A percentile compares a stretch with the other conserved stretches of the same genome.
These are phyloP conservation scores for Theropithecus gelada DNA, from an alignment of 2,113 vertebrate species.

Conservation along the genomic window DNA sequence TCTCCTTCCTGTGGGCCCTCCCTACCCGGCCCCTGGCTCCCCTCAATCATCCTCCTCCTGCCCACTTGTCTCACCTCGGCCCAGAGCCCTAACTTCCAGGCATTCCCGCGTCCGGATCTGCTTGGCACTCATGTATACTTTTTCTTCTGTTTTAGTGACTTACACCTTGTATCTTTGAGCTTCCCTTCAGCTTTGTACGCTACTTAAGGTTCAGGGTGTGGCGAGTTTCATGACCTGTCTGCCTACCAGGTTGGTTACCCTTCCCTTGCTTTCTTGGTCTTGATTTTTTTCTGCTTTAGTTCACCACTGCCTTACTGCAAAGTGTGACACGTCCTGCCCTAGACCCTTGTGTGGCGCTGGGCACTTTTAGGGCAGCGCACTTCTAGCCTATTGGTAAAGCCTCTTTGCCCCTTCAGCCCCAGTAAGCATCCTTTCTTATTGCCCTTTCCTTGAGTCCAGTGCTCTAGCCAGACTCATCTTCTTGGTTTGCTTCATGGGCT, in stretches of 20 bases:
- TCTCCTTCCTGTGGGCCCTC: not conserved
- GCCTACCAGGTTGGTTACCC: not conserved
- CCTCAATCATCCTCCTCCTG: not conserved
- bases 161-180: not conserved
- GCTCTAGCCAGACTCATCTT: not conserved
- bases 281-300: no score
- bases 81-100: not conserved
- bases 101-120: rapidly evolving
- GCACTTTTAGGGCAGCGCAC: rapidly evolving
- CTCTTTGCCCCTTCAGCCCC: no score
- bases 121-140: not conserved
- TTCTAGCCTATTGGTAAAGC: not conserved
- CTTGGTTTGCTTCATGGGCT: not conserved
- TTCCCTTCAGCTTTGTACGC: not conserved
- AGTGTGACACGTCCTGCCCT: no score
- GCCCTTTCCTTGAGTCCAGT: not conserved
- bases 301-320: no score
- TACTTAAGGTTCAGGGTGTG: not conserved
- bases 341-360: not conserved
- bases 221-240: not conserved
- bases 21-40: not conserved
- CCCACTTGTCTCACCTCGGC: not conserved
- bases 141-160: not conserved
- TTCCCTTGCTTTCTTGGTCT: not conserved
- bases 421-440: not conserved